phyloP scores from a whole-genome alignment of 1,140 invertebrate species.

The Pemphigus obesinymphae region DNA sequence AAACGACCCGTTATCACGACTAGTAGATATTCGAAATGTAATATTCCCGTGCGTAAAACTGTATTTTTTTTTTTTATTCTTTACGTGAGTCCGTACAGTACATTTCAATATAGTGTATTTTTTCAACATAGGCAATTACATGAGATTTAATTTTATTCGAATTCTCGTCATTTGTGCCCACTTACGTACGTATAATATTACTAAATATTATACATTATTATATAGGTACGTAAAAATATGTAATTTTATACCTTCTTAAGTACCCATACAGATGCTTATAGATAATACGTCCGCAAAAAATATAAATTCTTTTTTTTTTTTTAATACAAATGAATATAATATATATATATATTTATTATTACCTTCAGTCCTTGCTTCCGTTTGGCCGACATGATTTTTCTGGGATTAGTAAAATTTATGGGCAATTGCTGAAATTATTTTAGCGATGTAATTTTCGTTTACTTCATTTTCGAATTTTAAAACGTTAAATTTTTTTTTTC shows the following conservation, averaged over 20 bases:
- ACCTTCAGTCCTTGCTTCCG: constrained; percentile 24
- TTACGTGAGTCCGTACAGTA: too few species aligned
- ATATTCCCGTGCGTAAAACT: background rate
- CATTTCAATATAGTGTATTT: too few species aligned
- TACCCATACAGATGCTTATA: too few species aligned
- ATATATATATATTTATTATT: too few species aligned
- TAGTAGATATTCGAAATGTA: background rate
- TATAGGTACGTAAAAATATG: too few species aligned
- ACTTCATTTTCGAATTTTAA: background rate
- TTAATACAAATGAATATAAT: background rate
- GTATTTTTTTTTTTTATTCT: too few species aligned
- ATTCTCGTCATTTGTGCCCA: background rate
- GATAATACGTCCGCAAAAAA: background rate
- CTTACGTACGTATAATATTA: too few species aligned
- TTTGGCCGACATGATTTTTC: constrained; percentile 6
- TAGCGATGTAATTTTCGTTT: background rate
- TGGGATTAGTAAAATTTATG: background rate
- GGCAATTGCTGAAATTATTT: too few species aligned
- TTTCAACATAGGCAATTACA: background rate
- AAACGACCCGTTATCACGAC: background rate
- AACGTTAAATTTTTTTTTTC: too few species aligned
- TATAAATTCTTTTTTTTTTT: background rate
- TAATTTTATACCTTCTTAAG: too few species aligned
- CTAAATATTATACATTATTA: too few species aligned
- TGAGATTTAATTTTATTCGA: background rate